Base-by-base conservation (phyloP, 1,140 invertebrate species). In the Popillia japonica region DNA sequence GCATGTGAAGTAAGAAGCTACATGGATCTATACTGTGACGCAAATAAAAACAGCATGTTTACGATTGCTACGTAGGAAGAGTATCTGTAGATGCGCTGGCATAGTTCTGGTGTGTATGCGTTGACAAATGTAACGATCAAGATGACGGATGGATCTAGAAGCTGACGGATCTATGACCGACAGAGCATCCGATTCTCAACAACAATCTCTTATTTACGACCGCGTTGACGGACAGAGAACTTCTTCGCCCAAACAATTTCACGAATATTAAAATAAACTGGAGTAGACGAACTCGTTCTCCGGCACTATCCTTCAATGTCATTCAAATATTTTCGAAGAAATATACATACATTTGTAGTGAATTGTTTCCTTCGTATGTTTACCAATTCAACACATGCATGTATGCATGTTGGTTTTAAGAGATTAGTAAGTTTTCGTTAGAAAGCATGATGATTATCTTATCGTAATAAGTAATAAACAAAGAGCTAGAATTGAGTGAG, bases 191-290 rank as follows among this genome's bases (percentile, higher is more conserved):
- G 72, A 73, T 40, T 42, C 40, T 40, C 72, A 42, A 23, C 72
- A 73, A 73, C 72, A 73, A 73, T 73, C 72, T 73, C 72, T 73
- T 73, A 73, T 73, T 73, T 73, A 73, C 40, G 72, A 41, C 2
- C 72, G 27, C 27, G 34, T 41, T 73, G 72, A 73, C 72, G 72
- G 72, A 73, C 72, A 73, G 72, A 73, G 40, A 73, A 42, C 72
- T 42, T n/a, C 72, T 73, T 40, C 27, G 72, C 72, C 72, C 72
- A 73, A 73, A 73, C 40, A 73, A 73, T 73, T 73, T 73, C 72
- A 73, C 72, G n/a, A 73, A 73, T 73, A 40, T 73, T 73, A 73
- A 73, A 73, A 73, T 73, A 73, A 73, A 73, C 72, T 17, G 72
- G 72, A n/a, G 72, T 27, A 73, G 72, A 40, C 7, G 20, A 20